Conservation (phyloP, 1,140 invertebrate genomes). For the Pectinophora gossypiella region DNA sequence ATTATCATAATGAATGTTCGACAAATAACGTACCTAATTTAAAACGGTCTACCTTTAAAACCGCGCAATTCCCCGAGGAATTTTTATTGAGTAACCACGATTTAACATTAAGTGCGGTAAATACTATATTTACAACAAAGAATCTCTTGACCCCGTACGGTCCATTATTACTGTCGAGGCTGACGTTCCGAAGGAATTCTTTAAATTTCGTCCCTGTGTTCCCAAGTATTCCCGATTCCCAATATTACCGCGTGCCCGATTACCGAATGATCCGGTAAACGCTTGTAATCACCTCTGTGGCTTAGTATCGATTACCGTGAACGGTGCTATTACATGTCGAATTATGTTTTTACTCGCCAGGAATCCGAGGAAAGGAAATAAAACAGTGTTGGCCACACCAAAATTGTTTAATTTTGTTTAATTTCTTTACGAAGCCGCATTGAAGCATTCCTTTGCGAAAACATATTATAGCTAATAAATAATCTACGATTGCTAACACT, state of each 20-base stretch:
- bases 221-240: conserved; percentile 19
- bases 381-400: neutral
- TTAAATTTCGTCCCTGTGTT: conserved; percentile 26
- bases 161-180: conserved; percentile 23
- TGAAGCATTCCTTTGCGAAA: too few relatives aligned
- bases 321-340: conserved; percentile 39
- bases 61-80: neutral
- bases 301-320: conserved; percentile 52
- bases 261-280: conserved; percentile 64
- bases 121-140: conserved; percentile 40
- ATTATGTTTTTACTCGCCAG: conserved; percentile 19
- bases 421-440: too few relatives aligned
- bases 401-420: too few relatives aligned
- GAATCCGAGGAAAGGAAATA: conserved; percentile 6
- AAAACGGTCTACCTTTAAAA: too few relatives aligned
- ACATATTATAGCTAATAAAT: too few relatives aligned
- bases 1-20: neutral
- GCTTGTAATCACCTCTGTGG: conserved; percentile 58
- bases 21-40: neutral
- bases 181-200: conserved; percentile 34
- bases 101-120: conserved; percentile 16
- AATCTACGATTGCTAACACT: too few relatives aligned
- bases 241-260: conserved; percentile 49
- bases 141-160: too few relatives aligned
- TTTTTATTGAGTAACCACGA: neutral